Conservation (phyloP, 2,113 vertebrate species). For the Apodemus speciosus region DNA sequence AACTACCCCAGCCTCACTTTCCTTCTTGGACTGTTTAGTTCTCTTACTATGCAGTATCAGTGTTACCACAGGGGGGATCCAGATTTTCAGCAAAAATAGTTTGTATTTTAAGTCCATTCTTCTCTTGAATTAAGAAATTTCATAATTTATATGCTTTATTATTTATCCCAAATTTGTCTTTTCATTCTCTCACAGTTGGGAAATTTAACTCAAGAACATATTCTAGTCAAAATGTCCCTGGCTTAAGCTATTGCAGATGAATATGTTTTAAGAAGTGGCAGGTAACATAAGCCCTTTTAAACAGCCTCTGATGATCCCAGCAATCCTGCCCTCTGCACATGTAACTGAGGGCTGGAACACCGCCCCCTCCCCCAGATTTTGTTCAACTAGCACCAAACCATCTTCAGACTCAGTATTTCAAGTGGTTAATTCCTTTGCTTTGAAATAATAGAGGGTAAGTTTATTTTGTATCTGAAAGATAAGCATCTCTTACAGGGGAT, state of each 20-base stretch:
- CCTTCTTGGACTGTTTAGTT: neutral
- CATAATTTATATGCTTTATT: conserved; percentile 23
- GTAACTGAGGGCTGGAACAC: neutral
- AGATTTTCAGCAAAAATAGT: conserved; percentile 37
- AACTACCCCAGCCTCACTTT: neutral
- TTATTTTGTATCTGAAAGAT: conserved; percentile 17
- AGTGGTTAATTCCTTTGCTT: neutral
- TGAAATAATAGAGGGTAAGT: neutral
- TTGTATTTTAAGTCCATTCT: conserved; percentile 15
- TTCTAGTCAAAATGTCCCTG: conserved; percentile 24
- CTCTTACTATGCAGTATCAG: neutral
- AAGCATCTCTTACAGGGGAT: neutral
- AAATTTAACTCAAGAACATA: conserved; percentile 55
- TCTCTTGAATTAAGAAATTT: conserved; percentile 43
- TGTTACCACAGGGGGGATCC: neutral
- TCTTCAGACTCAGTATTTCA: neutral
- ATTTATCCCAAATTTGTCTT: conserved; percentile 48
- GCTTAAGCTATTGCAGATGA: conserved; percentile 32
- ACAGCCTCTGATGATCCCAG: conserved; percentile 59
- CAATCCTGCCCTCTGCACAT: conserved; percentile 30
- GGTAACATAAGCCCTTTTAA: conserved; percentile 45
- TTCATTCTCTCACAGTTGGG: conserved; percentile 42
- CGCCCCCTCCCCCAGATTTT: neutral
- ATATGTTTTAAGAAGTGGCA: conserved; percentile 38
- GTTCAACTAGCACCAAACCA: neutral